These are phyloP conservation scores for Carollia perspicillata DNA, from an alignment of 2,113 vertebrate species.

Conservation along the genomic window DNA sequence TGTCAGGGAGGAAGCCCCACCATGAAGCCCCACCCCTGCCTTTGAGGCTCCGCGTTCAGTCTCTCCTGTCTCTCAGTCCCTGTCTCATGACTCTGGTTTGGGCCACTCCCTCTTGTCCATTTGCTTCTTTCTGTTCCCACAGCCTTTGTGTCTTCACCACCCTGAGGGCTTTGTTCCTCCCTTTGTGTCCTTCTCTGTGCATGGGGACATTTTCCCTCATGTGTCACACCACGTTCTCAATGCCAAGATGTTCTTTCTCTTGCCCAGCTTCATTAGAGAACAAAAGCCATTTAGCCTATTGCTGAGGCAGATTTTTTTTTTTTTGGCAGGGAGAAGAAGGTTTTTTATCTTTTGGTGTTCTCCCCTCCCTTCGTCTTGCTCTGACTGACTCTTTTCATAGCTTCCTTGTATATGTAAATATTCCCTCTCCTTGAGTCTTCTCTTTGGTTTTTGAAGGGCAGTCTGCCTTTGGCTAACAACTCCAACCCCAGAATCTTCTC, in stretches of 20 bases:
- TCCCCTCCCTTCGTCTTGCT: neutral
- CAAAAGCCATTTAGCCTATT: neutral
- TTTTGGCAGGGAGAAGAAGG: neutral
- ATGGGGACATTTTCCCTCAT: neutral
- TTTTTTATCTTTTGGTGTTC: neutral
- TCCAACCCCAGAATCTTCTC: neutral
- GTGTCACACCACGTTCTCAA: neutral
- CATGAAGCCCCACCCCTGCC: accelerated
- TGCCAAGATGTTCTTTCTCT: neutral
- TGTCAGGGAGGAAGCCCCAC: neutral
- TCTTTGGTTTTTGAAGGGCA: neutral
- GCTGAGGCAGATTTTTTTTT: neutral
- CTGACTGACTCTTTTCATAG: neutral
- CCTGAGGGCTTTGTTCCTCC: neutral
- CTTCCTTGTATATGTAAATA: neutral
- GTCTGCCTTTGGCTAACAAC: neutral
- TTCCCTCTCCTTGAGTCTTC: neutral
- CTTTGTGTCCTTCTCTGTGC: neutral
- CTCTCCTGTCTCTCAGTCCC: neutral
- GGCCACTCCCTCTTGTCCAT: neutral
- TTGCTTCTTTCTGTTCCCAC: neutral
- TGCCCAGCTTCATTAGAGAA: neutral
- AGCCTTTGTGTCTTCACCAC: neutral
- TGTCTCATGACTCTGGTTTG: neutral
- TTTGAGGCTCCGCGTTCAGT: neutral